Conservation (phyloP, 1,140 invertebrate species). For the Drosophila lacertosa region DNA sequence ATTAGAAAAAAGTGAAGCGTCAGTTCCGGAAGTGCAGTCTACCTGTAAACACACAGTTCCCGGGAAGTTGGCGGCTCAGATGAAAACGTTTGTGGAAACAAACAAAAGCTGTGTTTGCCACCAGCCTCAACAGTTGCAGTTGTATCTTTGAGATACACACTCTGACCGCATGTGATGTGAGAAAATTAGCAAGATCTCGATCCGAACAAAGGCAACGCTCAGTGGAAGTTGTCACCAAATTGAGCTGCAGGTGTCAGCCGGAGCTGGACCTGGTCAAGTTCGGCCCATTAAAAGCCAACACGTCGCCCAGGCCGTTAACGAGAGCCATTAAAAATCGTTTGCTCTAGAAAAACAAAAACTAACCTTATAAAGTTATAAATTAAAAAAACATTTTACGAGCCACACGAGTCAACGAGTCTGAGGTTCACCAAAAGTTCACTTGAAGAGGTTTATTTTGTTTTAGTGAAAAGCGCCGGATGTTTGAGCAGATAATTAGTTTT, state of each 20-base stretch:
- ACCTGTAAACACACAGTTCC: constrained; percentile 39
- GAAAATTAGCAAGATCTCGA: constrained; percentile 44
- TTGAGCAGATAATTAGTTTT: constrained; percentile 48
- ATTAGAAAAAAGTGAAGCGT: constrained; percentile 55
- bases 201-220: constrained; percentile 13
- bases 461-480: constrained; percentile 54
- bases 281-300: constrained; percentile 65
- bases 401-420: constrained; percentile 64
- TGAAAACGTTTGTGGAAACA: constrained; percentile 43
- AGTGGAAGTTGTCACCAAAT: constrained; percentile 64
- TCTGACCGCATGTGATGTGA: constrained; percentile 24
- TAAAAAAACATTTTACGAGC: constrained; percentile 52
- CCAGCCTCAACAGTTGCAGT: constrained; percentile 22
- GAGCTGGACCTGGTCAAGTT: constrained; percentile 66
- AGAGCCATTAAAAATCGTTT: constrained; percentile 56
- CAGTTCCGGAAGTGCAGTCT: constrained; percentile 61
- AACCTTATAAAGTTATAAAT: constrained; percentile 60
- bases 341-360: constrained; percentile 52
- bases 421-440: constrained; percentile 53
- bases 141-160: constrained; percentile 32
- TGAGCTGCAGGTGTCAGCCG: constrained; percentile 52
- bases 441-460: constrained; percentile 36
- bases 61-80: constrained; percentile 27
- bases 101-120: constrained; percentile 23
- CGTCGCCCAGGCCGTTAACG: constrained; percentile 62